Evolutionary conservation across 2,888 invertebrate genomes (phyloP).

Genomic region (Eurytoma californica): DNA sequence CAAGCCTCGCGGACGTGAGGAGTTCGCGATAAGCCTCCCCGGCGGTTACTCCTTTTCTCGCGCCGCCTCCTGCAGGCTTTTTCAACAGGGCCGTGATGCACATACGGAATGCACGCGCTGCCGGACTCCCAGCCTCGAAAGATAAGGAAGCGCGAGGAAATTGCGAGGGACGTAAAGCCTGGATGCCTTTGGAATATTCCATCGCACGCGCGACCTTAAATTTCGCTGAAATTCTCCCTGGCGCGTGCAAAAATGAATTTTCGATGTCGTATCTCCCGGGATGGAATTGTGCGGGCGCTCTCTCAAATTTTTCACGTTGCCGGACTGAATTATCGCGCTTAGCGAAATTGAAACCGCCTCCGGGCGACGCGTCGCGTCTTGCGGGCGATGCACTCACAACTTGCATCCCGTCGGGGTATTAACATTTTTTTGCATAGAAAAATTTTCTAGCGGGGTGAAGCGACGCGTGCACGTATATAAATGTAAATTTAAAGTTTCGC

Average conservation of each 20-base stretch:
- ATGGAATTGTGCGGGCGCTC: background rate
- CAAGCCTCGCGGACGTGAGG: too few relatives aligned
- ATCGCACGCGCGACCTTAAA: conserved; percentile 21
- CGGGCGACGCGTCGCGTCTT: background rate
- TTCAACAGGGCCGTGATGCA: too few relatives aligned
- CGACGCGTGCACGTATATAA: background rate
- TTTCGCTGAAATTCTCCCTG: conserved; percentile 29
- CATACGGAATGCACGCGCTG: too few relatives aligned
- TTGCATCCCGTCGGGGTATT: too few relatives aligned
- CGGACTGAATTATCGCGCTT: conserved; percentile 1
- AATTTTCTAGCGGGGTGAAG: background rate
- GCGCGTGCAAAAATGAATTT: conserved; percentile 23
- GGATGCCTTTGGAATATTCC: conserved; percentile 42
- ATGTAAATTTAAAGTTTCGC: too few relatives aligned
- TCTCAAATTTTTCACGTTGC: background rate
- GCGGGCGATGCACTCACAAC: too few relatives aligned
- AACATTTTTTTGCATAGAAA: too few relatives aligned
- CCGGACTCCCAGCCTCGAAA: background rate
- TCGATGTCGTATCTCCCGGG: conserved; percentile 1
- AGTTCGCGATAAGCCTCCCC: too few relatives aligned
- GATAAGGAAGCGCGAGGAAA: conserved; percentile 20
- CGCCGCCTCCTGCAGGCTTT: too few relatives aligned
- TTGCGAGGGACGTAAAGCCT: conserved; percentile 12
- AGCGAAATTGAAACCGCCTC: conserved; percentile 2
- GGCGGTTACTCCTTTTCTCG: too few relatives aligned